Conservation (phyloP, 2,113 vertebrate species). For the Ictidomys tridecemlineatus region DNA sequence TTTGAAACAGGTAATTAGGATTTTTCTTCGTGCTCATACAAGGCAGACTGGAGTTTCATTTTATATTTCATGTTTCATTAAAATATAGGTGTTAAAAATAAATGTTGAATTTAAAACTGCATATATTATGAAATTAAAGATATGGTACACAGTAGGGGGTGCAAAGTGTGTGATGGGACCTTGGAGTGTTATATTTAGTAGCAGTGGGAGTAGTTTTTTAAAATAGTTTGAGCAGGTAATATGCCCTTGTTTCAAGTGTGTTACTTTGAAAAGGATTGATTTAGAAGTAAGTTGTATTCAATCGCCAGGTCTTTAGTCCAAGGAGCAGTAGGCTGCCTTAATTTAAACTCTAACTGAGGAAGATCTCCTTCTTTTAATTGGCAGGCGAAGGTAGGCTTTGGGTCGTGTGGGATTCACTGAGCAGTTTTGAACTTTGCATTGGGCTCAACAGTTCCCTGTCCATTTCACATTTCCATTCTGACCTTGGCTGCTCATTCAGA, state of each 20-base stretch:
- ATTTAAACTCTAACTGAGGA: slow-evolving; percentile 55
- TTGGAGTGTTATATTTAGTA: slow-evolving; percentile 77
- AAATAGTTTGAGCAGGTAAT: slow-evolving; percentile 69
- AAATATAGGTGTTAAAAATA: slow-evolving; percentile 91
- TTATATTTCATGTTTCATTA: slow-evolving; percentile 91
- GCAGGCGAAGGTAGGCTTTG: slow-evolving; percentile 47
- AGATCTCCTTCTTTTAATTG: slow-evolving; percentile 71
- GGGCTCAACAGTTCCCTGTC: slow-evolving; percentile 52
- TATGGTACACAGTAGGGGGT: slow-evolving; percentile 61
- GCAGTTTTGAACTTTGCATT: slow-evolving; percentile 71
- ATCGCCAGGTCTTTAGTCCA: slow-evolving; percentile 37
- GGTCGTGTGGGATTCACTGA: slow-evolving; percentile 46
- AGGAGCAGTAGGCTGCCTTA: not conserved
- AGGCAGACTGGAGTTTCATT: slow-evolving; percentile 87
- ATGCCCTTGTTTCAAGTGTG: slow-evolving; percentile 62
- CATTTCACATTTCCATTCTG: slow-evolving; percentile 62
- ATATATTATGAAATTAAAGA: slow-evolving; percentile 88
- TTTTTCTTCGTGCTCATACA: slow-evolving; percentile 89
- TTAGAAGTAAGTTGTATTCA: slow-evolving; percentile 70
- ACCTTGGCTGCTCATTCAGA: slow-evolving; percentile 66
- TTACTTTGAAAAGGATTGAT: slow-evolving; percentile 78
- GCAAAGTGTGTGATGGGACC: slow-evolving; percentile 40
- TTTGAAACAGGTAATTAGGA: slow-evolving; percentile 92
- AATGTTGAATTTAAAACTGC: slow-evolving; percentile 87
- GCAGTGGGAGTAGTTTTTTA: slow-evolving; percentile 61